A percentile compares a stretch with the other conserved stretches of the same genome.
phyloP scores from a whole-genome alignment of 2,113 vertebrate genomes.

The Nerophis ophidion region DNA sequence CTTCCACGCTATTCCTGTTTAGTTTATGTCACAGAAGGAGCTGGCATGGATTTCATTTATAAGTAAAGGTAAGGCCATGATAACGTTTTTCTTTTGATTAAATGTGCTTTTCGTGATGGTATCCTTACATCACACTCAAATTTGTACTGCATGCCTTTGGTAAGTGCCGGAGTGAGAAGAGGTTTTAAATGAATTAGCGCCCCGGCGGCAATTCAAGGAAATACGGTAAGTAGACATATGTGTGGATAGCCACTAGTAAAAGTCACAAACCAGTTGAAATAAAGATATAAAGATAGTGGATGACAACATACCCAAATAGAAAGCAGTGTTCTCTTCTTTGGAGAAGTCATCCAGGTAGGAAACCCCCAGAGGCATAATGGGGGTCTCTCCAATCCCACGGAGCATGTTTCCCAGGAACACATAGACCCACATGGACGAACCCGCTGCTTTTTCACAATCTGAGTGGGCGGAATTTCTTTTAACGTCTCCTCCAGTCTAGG shows the following conservation, averaged over 20 bases:
- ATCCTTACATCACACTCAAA: no score
- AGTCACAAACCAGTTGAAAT: not conserved
- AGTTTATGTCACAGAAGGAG: no score
- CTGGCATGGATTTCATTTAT: no score
- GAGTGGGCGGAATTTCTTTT: not conserved
- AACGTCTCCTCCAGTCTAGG: not conserved
- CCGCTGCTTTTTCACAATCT: slow-evolving; percentile 81
- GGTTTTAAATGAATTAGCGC: no score
- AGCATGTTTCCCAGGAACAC: slow-evolving; percentile 90
- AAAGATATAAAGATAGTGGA: not conserved
- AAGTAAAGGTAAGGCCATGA: no score
- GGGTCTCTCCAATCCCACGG: slow-evolving; percentile 90
- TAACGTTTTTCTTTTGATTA: no score
- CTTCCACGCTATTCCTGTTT: no score
- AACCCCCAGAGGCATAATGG: slow-evolving; percentile 88
- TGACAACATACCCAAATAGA: slow-evolving; percentile 82
- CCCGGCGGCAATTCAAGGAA: no score
- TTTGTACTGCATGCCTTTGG: no score
- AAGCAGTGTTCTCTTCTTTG: slow-evolving; percentile 80
- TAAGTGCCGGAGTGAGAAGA: no score
- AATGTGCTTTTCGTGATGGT: no score
- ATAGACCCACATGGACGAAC: slow-evolving; percentile 85
- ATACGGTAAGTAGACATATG: not conserved
- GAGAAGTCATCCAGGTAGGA: slow-evolving; percentile 92
- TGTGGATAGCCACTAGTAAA: not conserved